Conservation (phyloP, 1,140 invertebrate species). For the Aphelenchoides besseyi region DNA sequence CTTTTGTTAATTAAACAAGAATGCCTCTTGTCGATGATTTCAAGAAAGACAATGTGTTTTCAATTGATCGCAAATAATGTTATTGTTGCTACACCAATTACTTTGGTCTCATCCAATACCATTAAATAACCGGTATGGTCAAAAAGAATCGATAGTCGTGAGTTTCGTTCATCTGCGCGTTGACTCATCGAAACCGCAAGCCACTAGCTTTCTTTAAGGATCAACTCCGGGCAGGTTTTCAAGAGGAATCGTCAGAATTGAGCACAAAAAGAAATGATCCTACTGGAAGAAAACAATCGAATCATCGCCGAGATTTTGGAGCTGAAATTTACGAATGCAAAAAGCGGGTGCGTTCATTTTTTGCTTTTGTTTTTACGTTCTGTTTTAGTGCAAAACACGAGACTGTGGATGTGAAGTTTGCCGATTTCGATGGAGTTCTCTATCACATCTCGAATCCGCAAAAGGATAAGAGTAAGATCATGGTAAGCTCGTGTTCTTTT, state of each 20-base stretch:
- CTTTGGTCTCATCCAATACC: no score
- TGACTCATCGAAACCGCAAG: not conserved
- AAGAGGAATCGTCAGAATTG: no score
- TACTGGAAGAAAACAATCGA: constrained; percentile 96
- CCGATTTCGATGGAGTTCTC: constrained; percentile 96
- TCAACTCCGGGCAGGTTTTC: no score
- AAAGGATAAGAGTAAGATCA: constrained; percentile 91
- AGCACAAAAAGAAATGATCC: constrained; percentile 92
- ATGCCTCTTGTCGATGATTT: no score
- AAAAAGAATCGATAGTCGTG: not conserved
- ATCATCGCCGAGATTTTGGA: constrained; percentile 91
- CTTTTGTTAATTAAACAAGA: no score
- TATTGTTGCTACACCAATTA: no score
- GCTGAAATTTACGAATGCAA: constrained; percentile 88
- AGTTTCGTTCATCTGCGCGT: not conserved
- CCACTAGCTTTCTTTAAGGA: no score
- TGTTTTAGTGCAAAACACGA: constrained; percentile 84
- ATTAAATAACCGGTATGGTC: no score
- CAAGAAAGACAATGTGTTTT: no score
- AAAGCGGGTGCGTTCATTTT: constrained; percentile 79
- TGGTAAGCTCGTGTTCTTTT: constrained; percentile 69
- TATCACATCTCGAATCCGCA: constrained; percentile 96
- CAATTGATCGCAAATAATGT: no score
- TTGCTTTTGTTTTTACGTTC: constrained; percentile 25
- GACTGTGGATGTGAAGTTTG: constrained; percentile 80